A percentile compares a stretch with the other conserved stretches of the same genome.
Evolutionary conservation across 2,797 vertebrate genomes (phyloP).

Genomic region (Sciaenops ocellatus): DNA sequence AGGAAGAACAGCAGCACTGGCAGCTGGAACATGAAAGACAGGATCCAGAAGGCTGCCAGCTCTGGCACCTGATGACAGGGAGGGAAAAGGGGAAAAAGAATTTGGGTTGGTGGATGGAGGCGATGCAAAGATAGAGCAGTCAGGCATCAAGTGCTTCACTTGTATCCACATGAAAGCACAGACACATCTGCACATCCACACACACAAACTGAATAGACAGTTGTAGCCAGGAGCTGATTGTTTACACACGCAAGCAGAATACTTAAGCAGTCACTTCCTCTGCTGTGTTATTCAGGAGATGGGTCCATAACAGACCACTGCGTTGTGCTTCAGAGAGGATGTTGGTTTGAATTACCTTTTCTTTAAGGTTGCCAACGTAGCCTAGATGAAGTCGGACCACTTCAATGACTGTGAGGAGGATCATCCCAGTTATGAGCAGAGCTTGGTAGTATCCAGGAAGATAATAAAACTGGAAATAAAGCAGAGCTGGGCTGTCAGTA

Average conservation of each 20-base stretch:
- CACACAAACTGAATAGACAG: conserved; percentile 17
- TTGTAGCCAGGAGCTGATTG: conserved; percentile 31
- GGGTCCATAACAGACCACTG: conserved; percentile 13
- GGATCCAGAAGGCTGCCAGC: conserved; percentile 90
- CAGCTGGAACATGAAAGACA: conserved; percentile 90
- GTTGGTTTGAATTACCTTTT: conserved; percentile 84
- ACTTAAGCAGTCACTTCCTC: conserved; percentile 39
- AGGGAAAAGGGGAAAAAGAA: conserved; percentile 1
- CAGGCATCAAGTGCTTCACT: conserved; percentile 15
- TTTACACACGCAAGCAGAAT: conserved; percentile 33
- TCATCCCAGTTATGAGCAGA: conserved; percentile 84
- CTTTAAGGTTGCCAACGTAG: conserved; percentile 90
- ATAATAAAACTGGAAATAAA: conserved; percentile 80
- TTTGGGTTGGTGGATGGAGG: conserved; percentile 4
- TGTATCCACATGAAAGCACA: conserved; percentile 44
- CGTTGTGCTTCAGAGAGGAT: conserved; percentile 20
- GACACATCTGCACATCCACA: not conserved
- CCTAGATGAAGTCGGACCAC: conserved; percentile 88
- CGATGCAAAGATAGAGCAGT: conserved; percentile 54
- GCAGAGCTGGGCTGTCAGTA: not conserved
- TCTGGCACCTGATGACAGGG: conserved; percentile 87
- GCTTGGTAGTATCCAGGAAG: conserved; percentile 89
- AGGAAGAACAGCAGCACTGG: conserved; percentile 92
- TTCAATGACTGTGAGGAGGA: conserved; percentile 85
- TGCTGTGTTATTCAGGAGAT: conserved; percentile 26